Evolutionary conservation across 2,888 invertebrate genomes (phyloP), one percentile per base, ranked within the genome.

Genomic region (Megastigmus dorsalis): DNA sequence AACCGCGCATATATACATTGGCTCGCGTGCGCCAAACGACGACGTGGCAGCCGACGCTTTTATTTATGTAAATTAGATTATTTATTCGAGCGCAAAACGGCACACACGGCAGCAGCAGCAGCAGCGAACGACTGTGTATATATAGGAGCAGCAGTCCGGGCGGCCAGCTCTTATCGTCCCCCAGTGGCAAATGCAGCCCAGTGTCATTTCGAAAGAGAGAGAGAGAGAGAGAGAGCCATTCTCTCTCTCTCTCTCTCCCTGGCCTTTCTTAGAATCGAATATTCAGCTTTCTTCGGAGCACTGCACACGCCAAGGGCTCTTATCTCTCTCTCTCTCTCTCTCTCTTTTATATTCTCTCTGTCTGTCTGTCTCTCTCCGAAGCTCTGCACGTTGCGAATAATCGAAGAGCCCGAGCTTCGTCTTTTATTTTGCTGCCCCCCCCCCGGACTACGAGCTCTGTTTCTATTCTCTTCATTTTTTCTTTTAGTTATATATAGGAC

Each of bases 41-140:
- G 52, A 50, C 38, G 38, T 10, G 6, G 30, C 43, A 43, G 60
- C 15, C 50, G 68, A 23, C 26, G 57, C 72, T 75, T 72, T 77
- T 77, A 74, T 72, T 74, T 75, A 77, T 77, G 75, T 55, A 75
- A 77, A 77, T 77, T 62, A 71, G 72, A 77, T 77, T 77, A 72
- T 77, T 75, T 75, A 74, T 74, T 77, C 68, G 68, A 55, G 63
- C 52, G 50, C 66, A 67, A 66, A 62, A 60, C n/a, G 65, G 77
- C 74, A 68, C 63, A 63, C 62, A 36, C 33, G 48, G 38, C 13
- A n/a, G n/a, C n/a, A n/a, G n/a, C n/a, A n/a, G n/a, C n/a, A n/a
- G n/a, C n/a, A n/a, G 55, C 54, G 38, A 18, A 20, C 45, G 20
- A n/a, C n/a, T n/a, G n/a, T n/a, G n/a, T n/a, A n/a, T n/a, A n/a